Evolutionary conservation across 30 jellyfish, hydroid and myxozoan genomes (phyloP), one percentile per base, ranked within the genome.

Genomic region (Aurelia aurita complex sp. Pacific): DNA sequence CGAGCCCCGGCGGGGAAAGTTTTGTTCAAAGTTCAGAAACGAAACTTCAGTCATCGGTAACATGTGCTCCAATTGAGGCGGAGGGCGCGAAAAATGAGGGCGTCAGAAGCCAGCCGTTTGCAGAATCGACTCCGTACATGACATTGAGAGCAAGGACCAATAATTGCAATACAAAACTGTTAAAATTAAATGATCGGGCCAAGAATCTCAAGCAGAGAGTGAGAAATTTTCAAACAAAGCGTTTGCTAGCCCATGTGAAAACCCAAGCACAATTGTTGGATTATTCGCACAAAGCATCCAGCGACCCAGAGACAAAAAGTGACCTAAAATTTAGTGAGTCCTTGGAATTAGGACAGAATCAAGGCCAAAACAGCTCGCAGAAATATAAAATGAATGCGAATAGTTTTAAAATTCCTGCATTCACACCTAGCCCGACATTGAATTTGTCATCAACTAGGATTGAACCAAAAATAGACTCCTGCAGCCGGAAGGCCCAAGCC

Each of bases 31-130:
- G 80, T 69, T 53, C 93, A 79, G 80, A 55, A 23, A 40, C 84
- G n/a, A 51, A 32, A 23, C 67, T 5, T 55, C 57, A 50, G 74
- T 51, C 89, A 46, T 57, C 80, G 42, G 85, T 64, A 68, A 84
- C 93, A 84, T 84, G 93, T 84, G 93, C 93, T 77, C 76, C 67
- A 42, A 33, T 69, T 34, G 82, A 84, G 61, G 76, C 81, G 85
- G 87, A 84, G 87, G 93, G 87, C 87, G 93, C 82, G 87, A 74
- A 84, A 73, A 67, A 53, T 73, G 87, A 40, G 19, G 81, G 35
- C 67, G 40, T 11, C 51, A 54, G 82, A 43, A 46, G 82, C 67
- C 82, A 73, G 61, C 75, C 73, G 52, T 50, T 62, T 2, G 71
- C 43, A 14, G 76, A 73, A 16, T 73, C 79, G 10, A 51, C 87